Conservation (phyloP, 2,113 vertebrate genomes). For the Xerus inauris region DNA sequence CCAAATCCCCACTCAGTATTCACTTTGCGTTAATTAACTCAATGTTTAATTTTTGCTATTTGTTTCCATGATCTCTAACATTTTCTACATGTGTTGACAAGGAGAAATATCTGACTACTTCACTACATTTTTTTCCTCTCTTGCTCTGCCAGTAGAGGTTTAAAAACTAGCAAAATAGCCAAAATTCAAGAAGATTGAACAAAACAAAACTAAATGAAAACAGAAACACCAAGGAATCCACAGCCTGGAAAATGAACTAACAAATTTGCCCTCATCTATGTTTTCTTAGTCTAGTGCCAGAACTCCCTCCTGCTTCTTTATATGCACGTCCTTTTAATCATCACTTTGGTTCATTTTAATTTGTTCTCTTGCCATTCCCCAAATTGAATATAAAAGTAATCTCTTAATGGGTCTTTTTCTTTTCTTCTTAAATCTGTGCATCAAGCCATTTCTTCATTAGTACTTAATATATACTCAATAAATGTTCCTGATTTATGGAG, state of each 20-base stretch:
- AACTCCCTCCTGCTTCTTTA: background rate
- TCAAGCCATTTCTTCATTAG: conserved; percentile 27
- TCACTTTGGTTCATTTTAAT: background rate
- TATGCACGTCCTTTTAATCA: background rate
- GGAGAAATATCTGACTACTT: conserved; percentile 1
- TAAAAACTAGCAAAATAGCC: background rate
- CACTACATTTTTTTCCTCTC: background rate
- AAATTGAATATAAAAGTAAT: background rate
- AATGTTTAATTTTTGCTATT: conserved; percentile 63
- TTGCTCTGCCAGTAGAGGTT: background rate
- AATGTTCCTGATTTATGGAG: background rate
- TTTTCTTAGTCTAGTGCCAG: background rate
- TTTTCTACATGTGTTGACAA: conserved; percentile 41
- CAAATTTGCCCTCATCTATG: background rate
- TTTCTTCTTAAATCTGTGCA: background rate
- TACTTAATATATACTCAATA: background rate
- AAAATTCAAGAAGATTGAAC: conserved; percentile 4
- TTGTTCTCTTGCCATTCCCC: background rate
- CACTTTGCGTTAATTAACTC: conserved; percentile 60
- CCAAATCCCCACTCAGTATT: background rate
- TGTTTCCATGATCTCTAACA: conserved; percentile 56
- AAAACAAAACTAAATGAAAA: conserved; percentile 21
- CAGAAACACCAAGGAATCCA: background rate
- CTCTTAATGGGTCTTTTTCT: background rate
- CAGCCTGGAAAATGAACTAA: background rate